phyloP scores from a whole-genome alignment of 23 tunicate genomes.

The Diplosoma virens region DNA sequence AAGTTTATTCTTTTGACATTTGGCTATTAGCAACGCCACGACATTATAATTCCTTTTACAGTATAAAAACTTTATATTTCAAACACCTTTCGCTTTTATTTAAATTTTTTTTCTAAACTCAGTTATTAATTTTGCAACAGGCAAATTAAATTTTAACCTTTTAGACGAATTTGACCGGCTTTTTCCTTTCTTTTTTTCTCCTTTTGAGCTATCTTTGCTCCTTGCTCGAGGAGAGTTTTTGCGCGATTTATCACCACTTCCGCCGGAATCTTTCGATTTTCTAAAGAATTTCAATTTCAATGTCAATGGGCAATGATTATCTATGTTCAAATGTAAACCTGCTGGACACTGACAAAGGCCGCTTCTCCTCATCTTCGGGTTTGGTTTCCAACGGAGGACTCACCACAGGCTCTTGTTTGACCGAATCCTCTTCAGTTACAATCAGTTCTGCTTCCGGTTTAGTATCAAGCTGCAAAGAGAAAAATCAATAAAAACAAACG shows the following conservation, averaged over 20 bases:
- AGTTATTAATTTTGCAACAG: no score
- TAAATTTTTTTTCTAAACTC: no score
- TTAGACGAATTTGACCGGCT: slow-evolving; percentile 63
- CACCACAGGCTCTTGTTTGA: background rate
- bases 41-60: no score
- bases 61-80: no score
- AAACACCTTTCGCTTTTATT: no score
- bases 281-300: background rate
- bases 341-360: background rate
- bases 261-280: background rate
- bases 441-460: background rate
- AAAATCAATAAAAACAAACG: background rate
- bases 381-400: background rate
- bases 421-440: background rate
- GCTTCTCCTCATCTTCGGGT: background rate
- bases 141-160: no score
- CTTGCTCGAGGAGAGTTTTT: slow-evolving; percentile 52
- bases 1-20: no score
- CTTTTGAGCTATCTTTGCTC: slow-evolving; percentile 48
- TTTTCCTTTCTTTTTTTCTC: slow-evolving; percentile 49
- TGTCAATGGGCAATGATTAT: background rate
- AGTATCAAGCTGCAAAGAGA: background rate
- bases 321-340: background rate
- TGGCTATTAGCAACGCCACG: no score
- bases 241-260: slow-evolving; percentile 44